Percentiles rank a stretch among this genome's conserved stretches.
Conservation (phyloP, 2,888 invertebrate genomes). For the Pemphredon lugubris region DNA sequence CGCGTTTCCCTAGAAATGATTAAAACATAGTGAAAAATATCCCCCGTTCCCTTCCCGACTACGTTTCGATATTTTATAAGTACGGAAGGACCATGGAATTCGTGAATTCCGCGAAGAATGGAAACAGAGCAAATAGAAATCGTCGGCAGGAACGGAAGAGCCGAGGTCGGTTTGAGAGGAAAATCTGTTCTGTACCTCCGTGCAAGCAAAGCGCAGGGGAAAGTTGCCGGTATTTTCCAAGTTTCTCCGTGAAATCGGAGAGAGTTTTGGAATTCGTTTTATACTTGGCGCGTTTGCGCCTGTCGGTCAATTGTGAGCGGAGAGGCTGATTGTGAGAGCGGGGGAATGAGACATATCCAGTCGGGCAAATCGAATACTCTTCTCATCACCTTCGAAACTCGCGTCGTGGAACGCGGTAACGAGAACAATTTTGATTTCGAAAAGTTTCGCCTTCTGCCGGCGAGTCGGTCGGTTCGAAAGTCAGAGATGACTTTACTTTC, state of each 20-base stretch:
- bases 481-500: conserved; percentile 13
- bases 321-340: conserved; percentile 7
- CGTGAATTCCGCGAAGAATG: conserved; percentile 23
- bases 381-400: conserved; percentile 30
- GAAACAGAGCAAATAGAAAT: conserved; percentile 40
- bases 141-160: conserved; percentile 7
- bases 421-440: conserved; percentile 61
- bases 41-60: neutral
- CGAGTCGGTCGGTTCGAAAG: conserved; percentile 22
- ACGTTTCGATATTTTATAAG: conserved; percentile 1
- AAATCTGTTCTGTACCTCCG: conserved; percentile 17
- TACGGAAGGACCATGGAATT: conserved; percentile 26
- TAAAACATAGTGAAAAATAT: conserved; percentile 9
- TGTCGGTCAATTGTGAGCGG: conserved; percentile 6
- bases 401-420: conserved; percentile 26
- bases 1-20: conserved; percentile 13
- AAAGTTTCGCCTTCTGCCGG: conserved; percentile 45
- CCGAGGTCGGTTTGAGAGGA: conserved; percentile 3
- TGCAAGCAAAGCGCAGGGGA: conserved; percentile 2
- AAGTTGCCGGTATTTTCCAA: conserved; percentile 37
- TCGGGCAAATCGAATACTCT: conserved; percentile 23
- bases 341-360: conserved; percentile 4
- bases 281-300: conserved; percentile 19
- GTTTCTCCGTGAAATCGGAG: conserved; percentile 33
- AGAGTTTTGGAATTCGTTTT: conserved; percentile 39